Conservation (phyloP, 2,888 invertebrate genomes). For the Epinotia bilunana region DNA sequence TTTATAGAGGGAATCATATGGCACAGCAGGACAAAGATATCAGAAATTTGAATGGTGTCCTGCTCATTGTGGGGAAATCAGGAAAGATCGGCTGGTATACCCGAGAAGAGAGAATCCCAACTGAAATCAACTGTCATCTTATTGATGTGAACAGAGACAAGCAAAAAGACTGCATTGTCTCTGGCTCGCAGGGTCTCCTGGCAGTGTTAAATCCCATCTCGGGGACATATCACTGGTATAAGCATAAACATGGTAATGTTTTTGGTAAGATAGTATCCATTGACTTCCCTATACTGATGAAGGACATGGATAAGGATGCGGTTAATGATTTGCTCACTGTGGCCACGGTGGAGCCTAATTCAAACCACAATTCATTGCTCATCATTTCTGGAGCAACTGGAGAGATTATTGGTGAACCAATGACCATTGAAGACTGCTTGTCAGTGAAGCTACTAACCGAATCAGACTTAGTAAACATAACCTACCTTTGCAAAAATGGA, state of each 20-base stretch:
- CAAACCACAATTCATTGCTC: constrained; percentile 85
- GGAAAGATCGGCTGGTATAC: constrained; percentile 91
- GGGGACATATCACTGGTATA: constrained; percentile 84
- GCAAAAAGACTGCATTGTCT: constrained; percentile 89
- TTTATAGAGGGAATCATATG: constrained; percentile 88
- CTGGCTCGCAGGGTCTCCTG: constrained; percentile 87
- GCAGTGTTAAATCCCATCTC: constrained; percentile 82
- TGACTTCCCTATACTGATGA: constrained; percentile 88
- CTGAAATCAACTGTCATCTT: constrained; percentile 89
- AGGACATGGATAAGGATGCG: constrained; percentile 89
- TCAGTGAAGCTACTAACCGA: constrained; percentile 84
- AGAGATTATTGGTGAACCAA: constrained; percentile 86
- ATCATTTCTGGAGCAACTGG: constrained; percentile 90
- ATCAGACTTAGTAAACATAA: constrained; percentile 76
- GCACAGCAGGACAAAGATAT: constrained; percentile 77
- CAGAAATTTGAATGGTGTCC: constrained; percentile 86
- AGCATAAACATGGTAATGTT: constrained; percentile 81
- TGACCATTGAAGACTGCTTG: constrained; percentile 84
- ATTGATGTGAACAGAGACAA: constrained; percentile 90
- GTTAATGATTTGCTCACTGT: constrained; percentile 88
- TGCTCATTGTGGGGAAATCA: constrained; percentile 87
- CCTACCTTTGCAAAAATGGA: constrained; percentile 85
- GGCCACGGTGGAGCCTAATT: constrained; percentile 79
- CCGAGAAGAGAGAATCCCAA: constrained; percentile 87
- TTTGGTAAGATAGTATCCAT: constrained; percentile 83